These are phyloP conservation scores for Timema podura DNA, from an alignment of 2,888 invertebrate species.

Conservation along the genomic window DNA sequence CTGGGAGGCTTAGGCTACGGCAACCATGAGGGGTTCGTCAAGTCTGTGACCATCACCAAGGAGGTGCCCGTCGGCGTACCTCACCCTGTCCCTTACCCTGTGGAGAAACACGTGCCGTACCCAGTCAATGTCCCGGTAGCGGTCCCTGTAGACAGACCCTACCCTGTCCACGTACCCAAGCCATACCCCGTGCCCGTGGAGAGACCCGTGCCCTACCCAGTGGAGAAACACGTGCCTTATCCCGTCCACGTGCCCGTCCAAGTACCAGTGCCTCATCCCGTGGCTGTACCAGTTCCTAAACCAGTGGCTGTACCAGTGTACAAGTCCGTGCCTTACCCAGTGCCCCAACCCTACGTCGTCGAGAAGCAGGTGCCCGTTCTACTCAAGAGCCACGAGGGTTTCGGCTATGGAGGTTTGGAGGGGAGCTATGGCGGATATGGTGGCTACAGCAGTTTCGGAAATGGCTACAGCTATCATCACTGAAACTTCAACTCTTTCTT, in stretches of 20 bases:
- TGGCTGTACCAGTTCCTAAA: constrained; percentile 41
- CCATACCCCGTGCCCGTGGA: constrained; percentile 34
- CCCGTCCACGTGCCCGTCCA: constrained; percentile 55
- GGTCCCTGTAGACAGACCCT: constrained; percentile 44
- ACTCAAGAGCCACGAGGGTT: constrained; percentile 11
- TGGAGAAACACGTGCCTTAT: constrained; percentile 25
- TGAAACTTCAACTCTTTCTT: neutral
- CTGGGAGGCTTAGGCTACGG: constrained; percentile 21
- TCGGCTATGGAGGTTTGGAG: neutral
- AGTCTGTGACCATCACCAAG: constrained; percentile 28
- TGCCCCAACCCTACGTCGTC: constrained; percentile 17
- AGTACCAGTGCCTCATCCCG: constrained; percentile 51
- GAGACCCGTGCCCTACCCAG: constrained; percentile 47
- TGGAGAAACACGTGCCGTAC: constrained; percentile 42
- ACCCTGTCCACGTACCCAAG: constrained; percentile 55
- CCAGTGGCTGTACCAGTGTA: constrained; percentile 40
- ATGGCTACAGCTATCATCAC: constrained; percentile 22
- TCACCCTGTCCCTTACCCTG: constrained; percentile 42
- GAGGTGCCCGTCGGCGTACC: constrained; percentile 37
- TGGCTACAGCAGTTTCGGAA: constrained; percentile 15
- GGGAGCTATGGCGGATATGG: constrained; percentile 9
- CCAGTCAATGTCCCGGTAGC: constrained; percentile 49
- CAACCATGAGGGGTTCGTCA: constrained; percentile 19
- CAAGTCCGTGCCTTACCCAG: constrained; percentile 19
- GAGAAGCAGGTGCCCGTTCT: constrained; percentile 19